Conservation (phyloP, 2,113 vertebrate genomes). For the Raja brachyura region DNA sequence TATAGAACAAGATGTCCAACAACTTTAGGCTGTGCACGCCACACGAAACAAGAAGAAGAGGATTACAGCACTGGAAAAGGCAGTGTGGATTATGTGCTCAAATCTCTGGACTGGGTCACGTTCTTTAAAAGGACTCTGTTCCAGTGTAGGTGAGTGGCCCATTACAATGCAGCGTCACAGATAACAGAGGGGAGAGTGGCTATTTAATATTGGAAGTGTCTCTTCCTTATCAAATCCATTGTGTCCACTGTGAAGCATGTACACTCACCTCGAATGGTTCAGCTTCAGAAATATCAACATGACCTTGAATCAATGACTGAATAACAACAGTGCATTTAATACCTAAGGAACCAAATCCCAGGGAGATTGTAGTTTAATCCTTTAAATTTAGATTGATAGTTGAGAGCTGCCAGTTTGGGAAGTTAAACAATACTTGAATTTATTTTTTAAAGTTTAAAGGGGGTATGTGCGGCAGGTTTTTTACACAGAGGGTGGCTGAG, state of each 20-base stretch:
- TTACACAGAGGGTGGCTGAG: no score
- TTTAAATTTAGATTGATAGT: neutral
- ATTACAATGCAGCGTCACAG: neutral
- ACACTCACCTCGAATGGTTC: neutral
- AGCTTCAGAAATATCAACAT: neutral
- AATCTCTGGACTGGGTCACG: neutral
- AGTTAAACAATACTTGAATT: neutral
- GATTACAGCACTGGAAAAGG: neutral
- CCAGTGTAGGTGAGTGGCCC: neutral
- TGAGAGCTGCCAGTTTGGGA: neutral
- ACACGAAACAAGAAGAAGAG: no score
- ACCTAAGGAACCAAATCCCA: constrained; percentile 13
- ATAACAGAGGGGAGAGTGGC: neutral
- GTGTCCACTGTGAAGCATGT: neutral
- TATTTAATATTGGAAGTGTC: neutral
- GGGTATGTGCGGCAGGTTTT: no score
- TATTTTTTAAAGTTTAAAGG: no score
- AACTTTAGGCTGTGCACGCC: no score
- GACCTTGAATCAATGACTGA: neutral
- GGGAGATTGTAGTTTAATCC: neutral
- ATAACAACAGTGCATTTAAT: neutral
- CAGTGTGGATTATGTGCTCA: neutral
- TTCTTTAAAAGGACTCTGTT: neutral
- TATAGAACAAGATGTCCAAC: no score
- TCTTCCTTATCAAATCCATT: neutral